Conservation (phyloP, 2,888 invertebrate species). For the Halictus quadricinctus region DNA sequence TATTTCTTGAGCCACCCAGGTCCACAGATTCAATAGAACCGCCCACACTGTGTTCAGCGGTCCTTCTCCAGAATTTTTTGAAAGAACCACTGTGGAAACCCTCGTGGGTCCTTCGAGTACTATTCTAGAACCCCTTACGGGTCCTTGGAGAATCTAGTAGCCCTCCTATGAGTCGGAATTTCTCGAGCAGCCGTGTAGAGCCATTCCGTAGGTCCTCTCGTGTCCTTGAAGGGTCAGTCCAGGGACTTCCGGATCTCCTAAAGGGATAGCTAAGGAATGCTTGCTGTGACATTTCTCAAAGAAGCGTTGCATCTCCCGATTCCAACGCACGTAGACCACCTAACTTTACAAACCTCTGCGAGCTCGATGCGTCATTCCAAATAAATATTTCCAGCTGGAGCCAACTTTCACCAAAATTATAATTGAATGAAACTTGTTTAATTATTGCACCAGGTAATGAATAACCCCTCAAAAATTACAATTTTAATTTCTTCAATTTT, state of each 20-base stretch:
- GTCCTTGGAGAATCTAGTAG: constrained; percentile 1
- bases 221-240: constrained; percentile 2
- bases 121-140: neutral
- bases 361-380: too few species aligned
- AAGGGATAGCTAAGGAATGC: neutral
- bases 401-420: neutral
- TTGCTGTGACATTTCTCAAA: neutral
- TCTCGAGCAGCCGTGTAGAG: constrained; percentile 4
- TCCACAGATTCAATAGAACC: neutral
- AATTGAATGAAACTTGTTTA: neutral
- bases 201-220: constrained; percentile 11
- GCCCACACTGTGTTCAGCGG: neutral
- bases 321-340: neutral
- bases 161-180: neutral
- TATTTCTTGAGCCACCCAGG: neutral
- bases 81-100: neutral
- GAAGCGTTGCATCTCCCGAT: neutral
- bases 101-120: constrained; percentile 7
- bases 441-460: too few species aligned
- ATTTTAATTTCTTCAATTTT: too few species aligned
- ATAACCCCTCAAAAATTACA: too few species aligned
- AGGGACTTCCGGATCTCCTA: neutral
- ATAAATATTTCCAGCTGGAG: too few species aligned
- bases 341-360: neutral
- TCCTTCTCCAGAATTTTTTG: neutral